phyloP scores from a whole-genome alignment of 2,888 invertebrate genomes.

The Neria commutata region DNA sequence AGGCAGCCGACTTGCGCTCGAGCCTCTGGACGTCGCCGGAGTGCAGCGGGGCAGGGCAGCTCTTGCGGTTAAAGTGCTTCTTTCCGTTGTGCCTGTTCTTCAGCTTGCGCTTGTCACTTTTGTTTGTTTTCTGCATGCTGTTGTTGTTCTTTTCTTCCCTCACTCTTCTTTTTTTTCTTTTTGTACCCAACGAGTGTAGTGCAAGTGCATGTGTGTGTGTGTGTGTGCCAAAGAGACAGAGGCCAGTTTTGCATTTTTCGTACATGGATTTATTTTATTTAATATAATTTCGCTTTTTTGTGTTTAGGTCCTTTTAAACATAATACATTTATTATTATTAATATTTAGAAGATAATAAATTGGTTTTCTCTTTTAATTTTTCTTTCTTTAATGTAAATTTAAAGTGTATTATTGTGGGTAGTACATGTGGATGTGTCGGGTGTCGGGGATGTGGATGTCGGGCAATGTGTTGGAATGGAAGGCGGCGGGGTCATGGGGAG shows the following conservation, averaged over 20 bases:
- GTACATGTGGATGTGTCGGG: neutral
- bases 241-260: slow-evolving; percentile 27
- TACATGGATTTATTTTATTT: slow-evolving; percentile 51
- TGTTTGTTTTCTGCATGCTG: neutral
- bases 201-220: no score
- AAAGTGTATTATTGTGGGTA: slow-evolving; percentile 39
- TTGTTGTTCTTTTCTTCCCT: neutral
- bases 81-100: no score
- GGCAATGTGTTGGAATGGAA: no score
- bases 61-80: no score
- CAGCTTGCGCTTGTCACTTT: no score
- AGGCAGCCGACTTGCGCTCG: neutral
- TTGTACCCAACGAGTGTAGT: no score
- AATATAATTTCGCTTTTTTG: slow-evolving; percentile 45
- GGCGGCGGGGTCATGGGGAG: no score
- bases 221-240: no score
- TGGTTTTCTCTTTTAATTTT: slow-evolving; percentile 24
- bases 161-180: neutral
- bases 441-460: slow-evolving; percentile 9
- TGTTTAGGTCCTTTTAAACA: slow-evolving; percentile 46
- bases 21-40: no score
- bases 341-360: slow-evolving; percentile 45
- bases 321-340: slow-evolving; percentile 57
- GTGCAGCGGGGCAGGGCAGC: no score
- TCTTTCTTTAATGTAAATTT: slow-evolving; percentile 34